A percentile compares a stretch with the other conserved stretches of the same genome.
phyloP scores from a whole-genome alignment of 2,113 vertebrate genomes.

The Nerophis ophidion region DNA sequence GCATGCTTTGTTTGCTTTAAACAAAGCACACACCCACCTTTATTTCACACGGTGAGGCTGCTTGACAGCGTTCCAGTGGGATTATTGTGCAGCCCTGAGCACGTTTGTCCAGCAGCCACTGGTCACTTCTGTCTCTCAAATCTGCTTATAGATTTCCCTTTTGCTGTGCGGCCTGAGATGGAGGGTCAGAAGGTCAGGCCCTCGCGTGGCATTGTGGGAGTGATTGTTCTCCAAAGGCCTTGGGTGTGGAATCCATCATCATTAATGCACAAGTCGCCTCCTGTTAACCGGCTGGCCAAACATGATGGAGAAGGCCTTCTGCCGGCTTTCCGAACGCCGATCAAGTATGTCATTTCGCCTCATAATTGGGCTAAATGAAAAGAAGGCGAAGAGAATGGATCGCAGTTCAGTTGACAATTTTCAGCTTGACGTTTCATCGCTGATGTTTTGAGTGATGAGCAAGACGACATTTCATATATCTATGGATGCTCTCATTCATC shows the following conservation, averaged over 20 bases:
- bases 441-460: conserved; percentile 18
- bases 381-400: conserved; percentile 71
- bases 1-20: conserved; percentile 61
- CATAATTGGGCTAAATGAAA: conserved; percentile 87
- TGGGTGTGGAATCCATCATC: conserved; percentile 91
- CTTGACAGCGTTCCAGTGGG: conserved; percentile 55
- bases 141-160: conserved; percentile 86
- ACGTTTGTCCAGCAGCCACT: conserved; percentile 71
- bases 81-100: conserved; percentile 66
- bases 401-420: conserved; percentile 77
- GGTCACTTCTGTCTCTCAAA: conserved; percentile 77
- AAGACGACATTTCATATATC: background rate
- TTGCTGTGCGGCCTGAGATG: conserved; percentile 84
- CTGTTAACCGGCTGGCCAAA: conserved; percentile 81
- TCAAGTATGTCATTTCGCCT: conserved; percentile 89
- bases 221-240: conserved; percentile 85
- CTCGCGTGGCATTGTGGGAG: conserved; percentile 87
- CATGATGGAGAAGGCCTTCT: conserved; percentile 77
- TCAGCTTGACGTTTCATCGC: conserved; percentile 73
- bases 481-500: too few relatives aligned
- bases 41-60: conserved; percentile 46
- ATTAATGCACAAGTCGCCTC: conserved; percentile 86
- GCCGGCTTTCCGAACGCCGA: conserved; percentile 83
- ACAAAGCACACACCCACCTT: conserved; percentile 59
- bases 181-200: conserved; percentile 85